Evolutionary conservation across 1,140 invertebrate genomes (phyloP).

Genomic region (Scaptodrosophila lebanonensis): DNA sequence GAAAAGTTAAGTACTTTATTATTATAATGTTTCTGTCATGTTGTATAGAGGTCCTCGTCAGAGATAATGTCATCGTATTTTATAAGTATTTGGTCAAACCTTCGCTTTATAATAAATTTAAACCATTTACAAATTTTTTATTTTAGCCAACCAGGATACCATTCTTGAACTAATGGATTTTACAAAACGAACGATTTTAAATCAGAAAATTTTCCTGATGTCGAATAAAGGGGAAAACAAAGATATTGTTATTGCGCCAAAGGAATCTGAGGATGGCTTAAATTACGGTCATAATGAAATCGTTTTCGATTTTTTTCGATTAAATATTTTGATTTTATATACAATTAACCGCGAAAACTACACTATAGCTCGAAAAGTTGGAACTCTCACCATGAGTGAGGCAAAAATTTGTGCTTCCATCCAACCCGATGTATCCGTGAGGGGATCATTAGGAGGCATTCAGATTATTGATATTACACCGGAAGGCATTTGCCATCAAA

Average conservation of each 20-base stretch:
- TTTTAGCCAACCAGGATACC: conserved; percentile 94
- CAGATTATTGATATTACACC: conserved; percentile 93
- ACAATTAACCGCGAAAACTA: conserved; percentile 85
- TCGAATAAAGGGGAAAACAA: conserved; percentile 26
- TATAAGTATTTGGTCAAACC: too few species aligned
- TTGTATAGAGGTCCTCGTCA: too few species aligned
- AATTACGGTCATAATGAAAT: conserved; percentile 81
- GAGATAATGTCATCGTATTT: too few species aligned
- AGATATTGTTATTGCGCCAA: conserved; percentile 10
- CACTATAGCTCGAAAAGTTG: conserved; percentile 90
- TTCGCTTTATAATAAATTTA: neutral
- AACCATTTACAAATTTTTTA: conserved; percentile 13
- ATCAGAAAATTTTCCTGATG: conserved; percentile 65
- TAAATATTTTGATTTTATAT: conserved; percentile 91
- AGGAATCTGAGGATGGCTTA: conserved; percentile 15
- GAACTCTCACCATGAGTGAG: conserved; percentile 93
- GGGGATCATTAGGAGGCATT: conserved; percentile 92
- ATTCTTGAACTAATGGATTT: conserved; percentile 95
- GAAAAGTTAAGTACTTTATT: too few species aligned
- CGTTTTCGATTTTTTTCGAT: conserved; percentile 93
- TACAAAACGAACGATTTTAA: conserved; percentile 84
- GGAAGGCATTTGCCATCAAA: conserved; percentile 88
- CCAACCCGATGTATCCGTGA: conserved; percentile 82
- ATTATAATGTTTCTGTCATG: too few species aligned
- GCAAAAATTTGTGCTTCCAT: conserved; percentile 93